Evolutionary conservation across 2,113 vertebrate species (phyloP).

Genomic region (Paracanthobrama guichenoti): DNA sequence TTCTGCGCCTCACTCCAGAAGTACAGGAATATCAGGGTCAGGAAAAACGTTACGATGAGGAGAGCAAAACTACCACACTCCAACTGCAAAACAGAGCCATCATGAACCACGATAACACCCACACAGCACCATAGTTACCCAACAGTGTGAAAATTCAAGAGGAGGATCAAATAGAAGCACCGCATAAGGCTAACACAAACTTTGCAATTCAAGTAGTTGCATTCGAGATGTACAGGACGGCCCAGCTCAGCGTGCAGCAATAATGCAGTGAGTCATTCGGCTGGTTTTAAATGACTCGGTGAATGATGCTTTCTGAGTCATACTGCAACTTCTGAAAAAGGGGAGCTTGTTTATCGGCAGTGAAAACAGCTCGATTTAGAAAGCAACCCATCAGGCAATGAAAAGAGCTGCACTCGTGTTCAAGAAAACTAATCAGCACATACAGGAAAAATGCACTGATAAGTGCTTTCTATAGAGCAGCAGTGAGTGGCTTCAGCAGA

Average conservation of each 20-base stretch:
- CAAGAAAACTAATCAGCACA: conserved; percentile 37
- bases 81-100: conserved; percentile 63
- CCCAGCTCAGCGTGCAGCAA: not conserved
- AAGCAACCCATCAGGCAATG: conserved; percentile 37
- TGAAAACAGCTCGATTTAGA: not conserved
- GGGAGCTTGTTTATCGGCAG: not conserved
- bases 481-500: not conserved
- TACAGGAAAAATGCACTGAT: not conserved
- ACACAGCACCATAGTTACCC: not conserved
- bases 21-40: conserved; percentile 84
- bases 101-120: not conserved
- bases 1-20: conserved; percentile 88
- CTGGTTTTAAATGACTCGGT: not conserved
- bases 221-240: not conserved
- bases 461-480: conserved; percentile 33
- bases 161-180: not conserved
- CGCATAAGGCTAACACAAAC: not conserved
- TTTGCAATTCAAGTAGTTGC: not conserved
- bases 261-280: not conserved
- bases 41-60: conserved; percentile 79
- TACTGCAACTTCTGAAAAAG: not conserved
- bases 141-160: not conserved
- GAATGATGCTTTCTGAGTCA: conserved; percentile 26
- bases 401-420: not conserved
- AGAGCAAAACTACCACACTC: conserved; percentile 78